Evolutionary conservation across 2,113 vertebrate genomes (phyloP), one percentile per base, ranked within the genome.

Genomic region (Rhadina sibilatrix): DNA sequence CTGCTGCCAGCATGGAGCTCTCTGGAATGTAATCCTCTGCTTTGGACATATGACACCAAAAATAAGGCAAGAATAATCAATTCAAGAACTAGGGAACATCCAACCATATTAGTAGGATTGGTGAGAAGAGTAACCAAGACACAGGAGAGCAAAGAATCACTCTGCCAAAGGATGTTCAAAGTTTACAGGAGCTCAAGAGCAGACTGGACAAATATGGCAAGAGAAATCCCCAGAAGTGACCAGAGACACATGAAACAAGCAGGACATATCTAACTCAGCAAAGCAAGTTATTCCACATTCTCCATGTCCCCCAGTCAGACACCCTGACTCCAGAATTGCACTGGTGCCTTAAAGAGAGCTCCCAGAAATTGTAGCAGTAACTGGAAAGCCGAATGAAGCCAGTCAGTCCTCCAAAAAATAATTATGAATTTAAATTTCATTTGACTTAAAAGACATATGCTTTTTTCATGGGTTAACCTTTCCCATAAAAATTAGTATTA

Each of bases 101-200:
- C 7, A 6, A 27, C 17, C 21, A 20, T 3, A 0, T 27, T 22
- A 66, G 37, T 6, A 54, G 42, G 21, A 59, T 22, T 6, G 2
- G 27, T 59, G 21, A 61, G 65, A 54, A 87, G 7, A 47, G 31
- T 72, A 79, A 50, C 2, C 15, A 57, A 83, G 46, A 46, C 69
- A 77, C 2, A 38, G 23, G 10, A 78, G 38, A 66, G 22, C 15
- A 53, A 42, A 19, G 12, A 44, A 44, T 68, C 5, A 0, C 14
- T 59, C 52, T 87, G 23, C 22, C 52, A 81, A 78, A 50, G 18
- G 18, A 54, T 35, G 2, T 46, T 75, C 35, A 42, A 53, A 77
- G 25, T 74, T 54, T 65, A 63, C 15, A 46, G 18, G 6, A 61
- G 14, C 3, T 70, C 30, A 69, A 35, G 27, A 24, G 21, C 20